Conservation (phyloP, 2,113 vertebrate genomes). For the Hyla sarda region DNA sequence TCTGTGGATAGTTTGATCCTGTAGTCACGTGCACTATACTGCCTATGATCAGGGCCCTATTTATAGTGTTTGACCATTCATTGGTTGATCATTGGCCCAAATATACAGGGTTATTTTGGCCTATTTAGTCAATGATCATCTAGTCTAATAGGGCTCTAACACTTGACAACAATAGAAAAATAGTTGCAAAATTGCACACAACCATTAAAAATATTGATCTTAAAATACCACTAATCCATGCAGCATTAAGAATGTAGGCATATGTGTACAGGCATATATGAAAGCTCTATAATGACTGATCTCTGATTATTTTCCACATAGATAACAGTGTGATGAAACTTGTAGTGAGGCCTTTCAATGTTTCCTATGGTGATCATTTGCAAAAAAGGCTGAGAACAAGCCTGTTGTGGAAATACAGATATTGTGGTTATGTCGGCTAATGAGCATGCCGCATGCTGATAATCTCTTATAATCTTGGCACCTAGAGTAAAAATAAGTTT, state of each 20-base stretch:
- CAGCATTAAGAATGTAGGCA: too few relatives aligned
- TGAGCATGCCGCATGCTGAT: not conserved
- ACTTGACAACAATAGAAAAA: not conserved
- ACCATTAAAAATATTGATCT: not conserved
- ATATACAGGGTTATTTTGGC: too few relatives aligned
- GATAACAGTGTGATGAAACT: not conserved
- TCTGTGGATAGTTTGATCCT: too few relatives aligned
- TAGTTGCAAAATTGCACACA: too few relatives aligned
- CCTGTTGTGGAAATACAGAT: not conserved
- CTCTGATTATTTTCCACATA: not conserved
- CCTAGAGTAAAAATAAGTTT: not conserved
- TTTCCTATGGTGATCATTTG: not conserved
- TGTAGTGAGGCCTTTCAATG: not conserved
- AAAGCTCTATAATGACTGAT: not conserved
- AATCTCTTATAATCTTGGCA: not conserved
- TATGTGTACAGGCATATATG: too few relatives aligned
- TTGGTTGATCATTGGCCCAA: too few relatives aligned
- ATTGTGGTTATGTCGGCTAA: not conserved
- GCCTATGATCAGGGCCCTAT: too few relatives aligned
- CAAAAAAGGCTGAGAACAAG: not conserved
- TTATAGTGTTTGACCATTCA: too few relatives aligned
- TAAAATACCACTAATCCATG: too few relatives aligned
- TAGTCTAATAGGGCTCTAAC: not conserved
- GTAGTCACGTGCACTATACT: too few relatives aligned
- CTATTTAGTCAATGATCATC: too few relatives aligned